A percentile compares a stretch with the other conserved stretches of the same genome.
Evolutionary conservation across 1,140 invertebrate genomes (phyloP).

Genomic region (Euura saliciscinereae): DNA sequence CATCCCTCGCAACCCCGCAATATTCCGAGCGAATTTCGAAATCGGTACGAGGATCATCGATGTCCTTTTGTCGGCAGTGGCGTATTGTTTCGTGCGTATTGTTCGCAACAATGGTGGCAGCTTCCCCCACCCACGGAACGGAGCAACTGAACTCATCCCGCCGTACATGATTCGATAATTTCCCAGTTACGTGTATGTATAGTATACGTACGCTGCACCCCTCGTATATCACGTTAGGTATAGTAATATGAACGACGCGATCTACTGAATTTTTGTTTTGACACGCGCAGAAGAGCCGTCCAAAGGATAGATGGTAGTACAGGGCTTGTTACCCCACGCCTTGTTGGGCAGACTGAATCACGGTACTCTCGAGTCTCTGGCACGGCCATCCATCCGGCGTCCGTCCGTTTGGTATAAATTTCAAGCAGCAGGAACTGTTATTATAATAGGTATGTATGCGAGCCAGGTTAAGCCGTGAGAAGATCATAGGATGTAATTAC

Average conservation of each 20-base stretch:
- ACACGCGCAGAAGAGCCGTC: conserved; percentile 51
- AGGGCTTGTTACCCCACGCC: conserved; percentile 45
- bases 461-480: conserved; percentile 44
- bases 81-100: conserved; percentile 46
- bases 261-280: conserved; percentile 50
- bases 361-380: conserved; percentile 33
- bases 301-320: conserved; percentile 35
- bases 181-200: conserved; percentile 37
- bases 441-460: conserved; percentile 16
- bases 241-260: conserved; percentile 15
- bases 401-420: conserved; percentile 18
- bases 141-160: conserved; percentile 43
- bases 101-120: conserved; percentile 45
- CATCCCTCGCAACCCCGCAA: no score
- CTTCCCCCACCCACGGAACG: conserved; percentile 8
- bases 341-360: conserved; percentile 53
- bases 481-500: conserved; percentile 55
- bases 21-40: no score
- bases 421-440: conserved; percentile 25
- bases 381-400: conserved; percentile 13
- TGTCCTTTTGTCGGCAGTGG: conserved; percentile 44
- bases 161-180: conserved; percentile 58
- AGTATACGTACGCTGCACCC: neutral
- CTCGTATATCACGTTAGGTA: neutral
- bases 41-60: conserved; percentile 21